Evolutionary conservation across 1,140 invertebrate genomes (phyloP), one percentile per base, ranked within the genome.

Genomic region (Halesus radiatus): DNA sequence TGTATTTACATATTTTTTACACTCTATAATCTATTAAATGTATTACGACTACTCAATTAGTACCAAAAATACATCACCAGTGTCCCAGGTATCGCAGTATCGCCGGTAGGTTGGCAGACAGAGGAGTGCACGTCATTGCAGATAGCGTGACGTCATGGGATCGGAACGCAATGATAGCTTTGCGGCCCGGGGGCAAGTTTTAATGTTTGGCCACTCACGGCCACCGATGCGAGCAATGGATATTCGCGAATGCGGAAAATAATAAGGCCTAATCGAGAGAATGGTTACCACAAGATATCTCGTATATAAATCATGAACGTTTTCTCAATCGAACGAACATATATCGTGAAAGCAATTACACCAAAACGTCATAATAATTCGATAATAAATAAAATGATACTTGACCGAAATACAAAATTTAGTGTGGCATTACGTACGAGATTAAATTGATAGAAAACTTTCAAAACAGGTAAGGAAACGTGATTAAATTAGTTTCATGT

Each of bases 211-310:
- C 22, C 26, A 18, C 68, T 53, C 50, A 72, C 68, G 68, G 68
- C 50, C 68, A 72, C 45, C n/a, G 68, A 45, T 45, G 66, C 32
- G 66, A 52, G 20, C 20, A 22, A 23, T 23, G n/a, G 15, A 26
- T 72, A 72, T 53, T 72, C 45, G 68, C 68, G 45, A 72, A 72
- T 26, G 68, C 68, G 45, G 68, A 72, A 72, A 52, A 66, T 60
- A 60, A 32, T 32, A 29, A 26, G 45, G n/a, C 37, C 37, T 13
- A 45, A 29, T 29, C n/a, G 32, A 66, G 62, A 66, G 29, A 66
- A 66, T 20, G 62, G 10, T 66, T n/a, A 10, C 62, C 18, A 7
- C 15, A 16, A 15, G 18, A 60, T 60, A 60, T 22, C 56, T 60
- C 5, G 26, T 37, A 45, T 45, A 45, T 45, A 45, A 45, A 45